Conservation (phyloP, 2,113 vertebrate species). For the Pluvialis apricaria region DNA sequence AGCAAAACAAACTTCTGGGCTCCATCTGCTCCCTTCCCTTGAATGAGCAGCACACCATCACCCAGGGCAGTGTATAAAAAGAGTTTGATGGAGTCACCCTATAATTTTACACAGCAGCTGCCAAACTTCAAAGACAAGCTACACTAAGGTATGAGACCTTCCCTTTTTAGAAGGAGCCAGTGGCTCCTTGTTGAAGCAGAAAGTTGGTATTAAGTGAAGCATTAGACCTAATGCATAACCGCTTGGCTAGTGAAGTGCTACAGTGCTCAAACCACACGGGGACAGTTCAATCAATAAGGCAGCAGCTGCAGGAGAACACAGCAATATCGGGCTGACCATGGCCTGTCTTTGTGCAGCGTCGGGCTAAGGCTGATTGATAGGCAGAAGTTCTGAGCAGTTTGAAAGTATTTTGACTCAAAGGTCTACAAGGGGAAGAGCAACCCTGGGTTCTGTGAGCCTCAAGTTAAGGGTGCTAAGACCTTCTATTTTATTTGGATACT, state of each 20-base stretch:
- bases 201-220: not conserved
- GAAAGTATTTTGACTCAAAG: not conserved
- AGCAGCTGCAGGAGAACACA: not conserved
- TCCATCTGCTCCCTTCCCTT: not conserved
- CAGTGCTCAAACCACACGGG: not conserved
- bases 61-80: not conserved
- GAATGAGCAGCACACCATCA: not conserved
- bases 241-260: not conserved
- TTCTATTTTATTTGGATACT: not conserved
- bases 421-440: not conserved
- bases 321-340: not conserved
- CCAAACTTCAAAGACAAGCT: not conserved
- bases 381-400: not conserved
- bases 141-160: not conserved
- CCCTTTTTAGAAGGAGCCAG: not conserved
- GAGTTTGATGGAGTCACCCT: not conserved
- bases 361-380: not conserved
- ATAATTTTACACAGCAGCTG: not conserved
- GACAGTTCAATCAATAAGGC: not conserved
- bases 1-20: not conserved
- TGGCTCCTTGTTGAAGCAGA: not conserved
- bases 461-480: not conserved
- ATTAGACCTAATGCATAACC: not conserved
- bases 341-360: not conserved
- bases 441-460: not conserved